Conservation (phyloP, 2,888 invertebrate species). For the Bruchidius siliquastri region DNA sequence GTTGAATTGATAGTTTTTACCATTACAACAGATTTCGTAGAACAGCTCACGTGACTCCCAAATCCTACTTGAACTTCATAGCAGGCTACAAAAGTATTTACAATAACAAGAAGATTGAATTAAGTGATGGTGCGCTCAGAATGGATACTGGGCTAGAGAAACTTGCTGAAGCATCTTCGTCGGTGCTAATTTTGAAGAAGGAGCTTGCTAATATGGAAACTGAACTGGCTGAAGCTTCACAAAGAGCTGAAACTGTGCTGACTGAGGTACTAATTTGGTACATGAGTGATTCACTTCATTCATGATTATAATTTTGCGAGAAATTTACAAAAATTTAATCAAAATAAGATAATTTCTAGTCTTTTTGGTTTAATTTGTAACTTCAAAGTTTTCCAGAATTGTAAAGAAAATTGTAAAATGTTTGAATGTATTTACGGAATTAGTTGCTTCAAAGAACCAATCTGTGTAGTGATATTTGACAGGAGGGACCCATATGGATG, state of each 20-base stretch:
- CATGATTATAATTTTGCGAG: too few species aligned
- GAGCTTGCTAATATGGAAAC: slow-evolving; percentile 93
- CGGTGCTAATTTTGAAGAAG: slow-evolving; percentile 85
- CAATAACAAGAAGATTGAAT: slow-evolving; percentile 79
- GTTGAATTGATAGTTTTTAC: neutral
- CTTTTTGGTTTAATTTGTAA: too few species aligned
- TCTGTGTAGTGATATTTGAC: too few species aligned
- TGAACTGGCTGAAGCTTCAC: slow-evolving; percentile 86
- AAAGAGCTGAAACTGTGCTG: slow-evolving; percentile 83
- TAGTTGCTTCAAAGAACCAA: too few species aligned
- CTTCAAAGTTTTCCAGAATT: too few species aligned
- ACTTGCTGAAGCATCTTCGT: slow-evolving; percentile 89
- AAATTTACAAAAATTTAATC: too few species aligned
- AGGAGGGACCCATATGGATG: too few species aligned
- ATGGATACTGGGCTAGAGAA: slow-evolving; percentile 96
- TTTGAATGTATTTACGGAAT: too few species aligned
- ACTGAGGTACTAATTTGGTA: slow-evolving; percentile 54
- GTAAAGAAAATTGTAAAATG: too few species aligned
- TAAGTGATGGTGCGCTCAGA: slow-evolving; percentile 83
- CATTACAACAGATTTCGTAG: slow-evolving; percentile 65
- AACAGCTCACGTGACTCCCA: slow-evolving; percentile 94
- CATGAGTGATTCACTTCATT: too few species aligned
- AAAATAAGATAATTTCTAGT: too few species aligned
- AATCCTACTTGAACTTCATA: slow-evolving; percentile 93
- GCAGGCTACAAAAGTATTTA: slow-evolving; percentile 94